These are phyloP conservation scores for Drosophila multiciliata DNA, from an alignment of 2,888 invertebrate genomes.

Conservation along the genomic window DNA sequence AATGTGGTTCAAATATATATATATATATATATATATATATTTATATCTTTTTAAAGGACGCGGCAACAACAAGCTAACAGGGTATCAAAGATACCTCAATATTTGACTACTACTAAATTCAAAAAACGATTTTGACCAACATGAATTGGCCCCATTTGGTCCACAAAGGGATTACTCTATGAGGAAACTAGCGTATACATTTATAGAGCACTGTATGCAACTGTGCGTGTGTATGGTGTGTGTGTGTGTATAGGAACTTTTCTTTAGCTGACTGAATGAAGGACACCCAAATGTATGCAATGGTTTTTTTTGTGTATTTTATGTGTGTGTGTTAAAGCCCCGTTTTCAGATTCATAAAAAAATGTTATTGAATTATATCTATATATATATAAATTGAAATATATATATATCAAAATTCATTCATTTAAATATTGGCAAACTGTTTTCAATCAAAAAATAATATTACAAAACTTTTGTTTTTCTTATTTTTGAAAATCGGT, in stretches of 20 bases:
- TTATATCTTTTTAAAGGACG: slow-evolving; percentile 5
- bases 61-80: slow-evolving; percentile 34
- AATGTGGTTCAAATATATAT: slow-evolving; percentile 36
- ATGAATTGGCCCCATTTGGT: slow-evolving; percentile 48
- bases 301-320: not conserved
- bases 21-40: slow-evolving; percentile 17
- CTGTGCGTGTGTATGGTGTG: slow-evolving; percentile 5
- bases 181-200: slow-evolving; percentile 27
- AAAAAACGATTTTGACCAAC: slow-evolving; percentile 39
- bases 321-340: slow-evolving; percentile 4
- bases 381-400: too few species aligned
- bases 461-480: not conserved
- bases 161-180: slow-evolving; percentile 41
- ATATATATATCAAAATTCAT: too few species aligned
- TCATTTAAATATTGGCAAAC: too few species aligned
- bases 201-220: slow-evolving; percentile 20
- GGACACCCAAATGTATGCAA: slow-evolving; percentile 17
- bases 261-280: not conserved
- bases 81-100: slow-evolving; percentile 7
- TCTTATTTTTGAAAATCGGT: not conserved
- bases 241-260: slow-evolving; percentile 10
- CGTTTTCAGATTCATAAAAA: not conserved
- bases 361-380: not conserved
- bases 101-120: slow-evolving; percentile 33
- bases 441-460: not conserved